Base-by-base conservation (phyloP, 2,113 vertebrate species). In the Mus spicilegus region DNA sequence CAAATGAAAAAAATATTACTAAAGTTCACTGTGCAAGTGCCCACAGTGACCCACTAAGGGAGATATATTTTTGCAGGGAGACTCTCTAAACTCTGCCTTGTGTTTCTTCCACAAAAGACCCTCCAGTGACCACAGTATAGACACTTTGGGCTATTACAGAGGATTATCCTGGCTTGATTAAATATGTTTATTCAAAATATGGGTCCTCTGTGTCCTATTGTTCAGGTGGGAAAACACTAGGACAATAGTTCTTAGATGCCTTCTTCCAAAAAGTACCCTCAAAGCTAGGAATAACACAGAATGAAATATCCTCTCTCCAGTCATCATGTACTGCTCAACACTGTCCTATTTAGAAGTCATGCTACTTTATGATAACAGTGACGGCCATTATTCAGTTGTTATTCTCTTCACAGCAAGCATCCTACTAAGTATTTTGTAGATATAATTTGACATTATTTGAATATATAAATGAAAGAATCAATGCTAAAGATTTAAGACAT, bases 81-180 rank as follows among this genome's bases (percentile, higher is more conserved):
- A 87, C 1, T 12, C 12, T 3, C 73, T 49, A 14, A 12, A 11
- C 5, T 54, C 7, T 78, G 6, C 5, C 39, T 65, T n/a, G 2
- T 14, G 3, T 28, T 8, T 78, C 20, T 19, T 90, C 65, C 22
- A 9, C 9, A 12, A 39, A 46, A 46, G 30, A 0, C 4, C 4
- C 39, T 67, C 56, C 8, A 17, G 13, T 24, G 75, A 69, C 65
- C 7, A 76, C 3, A 14, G 3, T 69, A 49, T 9, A 28, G 39
- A 78, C 0, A 0, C 49, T 36, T 73, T 73, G 42, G 22, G 11
- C 3, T 11, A 51, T 78, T 56, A n/a, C 39, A 19, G 13, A 30
- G 0, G 3, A 3, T 14, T 65, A 6, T 0, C 5, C 51, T 11
- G 42, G 0, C 16, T 46, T 39, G 3, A 72, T 16, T 54, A 13